A percentile compares a stretch with the other conserved stretches of the same genome.
Evolutionary conservation across 2,888 invertebrate genomes (phyloP).

Genomic region (Pyrocoelia pectoralis): DNA sequence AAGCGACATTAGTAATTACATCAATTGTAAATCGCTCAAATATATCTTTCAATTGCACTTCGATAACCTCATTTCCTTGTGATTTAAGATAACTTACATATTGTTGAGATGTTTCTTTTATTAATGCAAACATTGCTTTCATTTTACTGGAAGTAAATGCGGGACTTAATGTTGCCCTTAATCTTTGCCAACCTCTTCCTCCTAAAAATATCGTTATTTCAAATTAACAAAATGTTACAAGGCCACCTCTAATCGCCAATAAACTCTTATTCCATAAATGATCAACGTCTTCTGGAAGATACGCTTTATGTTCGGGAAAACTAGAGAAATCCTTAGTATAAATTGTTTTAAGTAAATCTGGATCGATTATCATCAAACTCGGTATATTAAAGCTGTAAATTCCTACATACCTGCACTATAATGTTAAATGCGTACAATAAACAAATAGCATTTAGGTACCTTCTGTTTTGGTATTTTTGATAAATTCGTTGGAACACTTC

Average conservation of each 20-base stretch:
- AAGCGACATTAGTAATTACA: too few species aligned
- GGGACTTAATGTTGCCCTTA: conserved; percentile 58
- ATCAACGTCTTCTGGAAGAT: conserved; percentile 54
- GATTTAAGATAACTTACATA: conserved; percentile 43
- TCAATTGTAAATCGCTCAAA: too few species aligned
- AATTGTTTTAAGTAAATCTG: conserved; percentile 66
- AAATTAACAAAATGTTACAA: too few species aligned
- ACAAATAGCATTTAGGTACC: too few species aligned
- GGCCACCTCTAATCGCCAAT: conserved; percentile 8
- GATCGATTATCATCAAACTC: conserved; percentile 62
- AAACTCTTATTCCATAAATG: conserved; percentile 62
- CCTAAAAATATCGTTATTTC: too few species aligned
- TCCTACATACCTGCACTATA: conserved; percentile 40
- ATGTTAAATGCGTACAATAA: too few species aligned
- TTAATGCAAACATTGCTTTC: conserved; percentile 49
- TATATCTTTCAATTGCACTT: too few species aligned
- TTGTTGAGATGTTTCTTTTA: conserved; percentile 43
- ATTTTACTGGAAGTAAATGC: conserved; percentile 55
- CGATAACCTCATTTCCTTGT: conserved; percentile 13
- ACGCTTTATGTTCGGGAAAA: conserved; percentile 60
- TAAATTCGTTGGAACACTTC: too few species aligned
- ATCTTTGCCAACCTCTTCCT: conserved; percentile 49
- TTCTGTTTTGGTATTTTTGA: too few species aligned
- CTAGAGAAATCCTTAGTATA: conserved; percentile 67
- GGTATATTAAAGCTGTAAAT: conserved; percentile 53